Evolutionary conservation across 2,888 invertebrate species (phyloP).

Genomic region (Brachypterus glaber): DNA sequence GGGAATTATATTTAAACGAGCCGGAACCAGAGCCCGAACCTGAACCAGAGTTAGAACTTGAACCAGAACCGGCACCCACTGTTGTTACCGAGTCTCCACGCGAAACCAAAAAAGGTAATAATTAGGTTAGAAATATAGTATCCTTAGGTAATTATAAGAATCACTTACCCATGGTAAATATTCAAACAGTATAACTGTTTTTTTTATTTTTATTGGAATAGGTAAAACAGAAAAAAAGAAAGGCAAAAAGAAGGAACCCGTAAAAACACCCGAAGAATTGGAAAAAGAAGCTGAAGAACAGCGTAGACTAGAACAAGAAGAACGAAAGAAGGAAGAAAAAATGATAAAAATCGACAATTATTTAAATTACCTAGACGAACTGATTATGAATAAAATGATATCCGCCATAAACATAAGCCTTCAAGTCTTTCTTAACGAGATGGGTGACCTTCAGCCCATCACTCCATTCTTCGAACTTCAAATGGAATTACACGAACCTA

Average conservation of each 20-base stretch:
- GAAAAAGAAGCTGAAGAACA: conserved; percentile 33
- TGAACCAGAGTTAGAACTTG: conserved; percentile 29
- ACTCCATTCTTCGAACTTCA: conserved; percentile 67
- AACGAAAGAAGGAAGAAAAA: conserved; percentile 9
- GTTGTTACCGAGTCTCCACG: too few relatives aligned
- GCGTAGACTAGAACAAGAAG: conserved; percentile 43
- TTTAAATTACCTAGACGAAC: conserved; percentile 37
- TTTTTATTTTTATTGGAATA: too few relatives aligned
- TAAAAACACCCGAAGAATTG: conserved; percentile 36
- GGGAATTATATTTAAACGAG: conserved; percentile 59
- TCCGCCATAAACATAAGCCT: conserved; percentile 46
- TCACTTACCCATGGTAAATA: too few relatives aligned
- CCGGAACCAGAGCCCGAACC: conserved; percentile 21
- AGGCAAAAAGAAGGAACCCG: conserved; percentile 38
- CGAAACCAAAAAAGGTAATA: conserved; percentile 13
- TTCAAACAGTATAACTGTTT: too few relatives aligned
- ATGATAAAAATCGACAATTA: conserved; percentile 47
- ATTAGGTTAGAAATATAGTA: too few relatives aligned
- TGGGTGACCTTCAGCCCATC: conserved; percentile 31
- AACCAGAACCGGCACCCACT: conserved; percentile 10
- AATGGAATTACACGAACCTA: conserved; percentile 62
- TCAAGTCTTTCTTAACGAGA: conserved; percentile 51
- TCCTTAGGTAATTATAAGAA: conserved; percentile 15
- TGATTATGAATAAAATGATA: conserved; percentile 12
- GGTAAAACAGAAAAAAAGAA: conserved; percentile 25